These are phyloP conservation scores for Sarcophaga caerulescens DNA, from an alignment of 2,888 invertebrate genomes.

Conservation along the genomic window DNA sequence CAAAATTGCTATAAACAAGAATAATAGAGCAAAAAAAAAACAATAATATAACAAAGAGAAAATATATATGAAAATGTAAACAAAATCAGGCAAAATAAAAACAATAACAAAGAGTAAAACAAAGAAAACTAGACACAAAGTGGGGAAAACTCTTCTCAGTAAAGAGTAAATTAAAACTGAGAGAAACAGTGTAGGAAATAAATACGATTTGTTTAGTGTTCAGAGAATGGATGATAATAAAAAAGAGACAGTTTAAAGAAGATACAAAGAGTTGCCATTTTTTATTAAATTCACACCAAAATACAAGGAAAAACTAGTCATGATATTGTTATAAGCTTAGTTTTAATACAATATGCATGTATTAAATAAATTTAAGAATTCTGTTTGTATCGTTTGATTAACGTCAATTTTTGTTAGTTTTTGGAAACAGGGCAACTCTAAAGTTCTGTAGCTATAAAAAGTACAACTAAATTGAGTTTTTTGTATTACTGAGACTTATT, in stretches of 20 bases:
- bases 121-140: conserved; percentile 8
- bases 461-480: conserved; percentile 31
- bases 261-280: conserved; percentile 32
- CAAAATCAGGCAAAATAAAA: not conserved
- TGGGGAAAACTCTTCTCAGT: not conserved
- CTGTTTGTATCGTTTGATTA: not conserved
- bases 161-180: conserved; percentile 1
- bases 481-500: conserved; percentile 54
- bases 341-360: not conserved
- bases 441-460: not conserved
- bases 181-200: conserved; percentile 10
- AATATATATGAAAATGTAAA: conserved; percentile 1
- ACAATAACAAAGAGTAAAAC: conserved; percentile 7
- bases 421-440: not conserved
- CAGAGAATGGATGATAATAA: not conserved
- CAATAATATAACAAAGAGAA: not conserved
- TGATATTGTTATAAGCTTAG: too few relatives aligned
- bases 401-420: not conserved
- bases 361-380: not conserved
- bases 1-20: conserved; percentile 11
- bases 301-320: too few relatives aligned
- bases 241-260: not conserved
- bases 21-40: not conserved
- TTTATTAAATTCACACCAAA: too few relatives aligned
- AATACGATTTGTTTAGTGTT: not conserved